A percentile compares a stretch with the other conserved stretches of the same genome.
Conservation (phyloP, 2,113 vertebrate species). For the Rhodinocichla rosea region DNA sequence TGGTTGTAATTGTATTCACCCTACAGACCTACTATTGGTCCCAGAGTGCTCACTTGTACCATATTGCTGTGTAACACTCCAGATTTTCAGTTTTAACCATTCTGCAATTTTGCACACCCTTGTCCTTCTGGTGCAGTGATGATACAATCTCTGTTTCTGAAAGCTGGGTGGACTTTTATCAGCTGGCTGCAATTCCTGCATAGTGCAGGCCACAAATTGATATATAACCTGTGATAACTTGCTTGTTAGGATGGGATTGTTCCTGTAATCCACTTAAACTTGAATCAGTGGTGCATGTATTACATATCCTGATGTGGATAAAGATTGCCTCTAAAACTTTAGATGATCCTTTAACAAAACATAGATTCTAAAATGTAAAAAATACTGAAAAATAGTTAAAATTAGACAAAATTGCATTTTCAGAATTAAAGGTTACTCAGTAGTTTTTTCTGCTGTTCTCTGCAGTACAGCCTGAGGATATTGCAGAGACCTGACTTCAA, state of each 20-base stretch:
- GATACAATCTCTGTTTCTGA: not conserved
- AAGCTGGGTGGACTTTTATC: not conserved
- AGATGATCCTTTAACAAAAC: not conserved
- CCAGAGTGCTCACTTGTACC: not conserved
- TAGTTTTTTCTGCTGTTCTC: not conserved
- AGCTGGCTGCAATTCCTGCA: not conserved
- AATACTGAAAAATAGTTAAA: not conserved
- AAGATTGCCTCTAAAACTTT: not conserved
- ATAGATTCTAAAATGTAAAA: not conserved
- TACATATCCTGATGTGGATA: not conserved
- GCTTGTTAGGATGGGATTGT: not conserved
- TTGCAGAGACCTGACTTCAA: not conserved
- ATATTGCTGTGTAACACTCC: not conserved
- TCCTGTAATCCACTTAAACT: not conserved
- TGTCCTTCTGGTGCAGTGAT: not conserved
- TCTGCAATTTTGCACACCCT: not conserved
- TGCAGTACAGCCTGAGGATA: not conserved
- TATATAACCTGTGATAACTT: not conserved
- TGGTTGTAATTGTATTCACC: not conserved
- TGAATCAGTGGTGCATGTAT: not conserved
- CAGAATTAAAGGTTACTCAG: not conserved
- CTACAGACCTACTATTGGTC: not conserved
- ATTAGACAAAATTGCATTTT: not conserved
- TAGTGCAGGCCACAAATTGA: not conserved
- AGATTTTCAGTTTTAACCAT: not conserved